Percentiles rank a stretch among this genome's conserved stretches.
These are phyloP conservation scores for Cheilosia urbana DNA, from an alignment of 2,888 invertebrate species.

Conservation along the genomic window DNA sequence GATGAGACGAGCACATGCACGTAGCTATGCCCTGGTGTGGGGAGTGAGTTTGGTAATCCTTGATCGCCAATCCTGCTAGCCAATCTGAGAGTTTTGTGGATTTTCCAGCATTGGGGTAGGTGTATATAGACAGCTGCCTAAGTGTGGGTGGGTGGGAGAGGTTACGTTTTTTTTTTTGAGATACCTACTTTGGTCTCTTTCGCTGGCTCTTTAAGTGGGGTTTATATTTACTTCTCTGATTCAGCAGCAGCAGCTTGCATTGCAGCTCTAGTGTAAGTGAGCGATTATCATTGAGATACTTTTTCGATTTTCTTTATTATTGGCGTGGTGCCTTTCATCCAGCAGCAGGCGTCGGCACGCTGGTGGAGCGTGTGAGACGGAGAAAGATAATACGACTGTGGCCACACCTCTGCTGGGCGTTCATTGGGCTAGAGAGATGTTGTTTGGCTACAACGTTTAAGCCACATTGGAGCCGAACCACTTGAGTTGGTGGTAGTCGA, in stretches of 20 bases:
- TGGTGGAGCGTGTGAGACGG: constrained; percentile 72
- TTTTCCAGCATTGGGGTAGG: constrained; percentile 17
- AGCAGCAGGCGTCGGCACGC: constrained; percentile 3
- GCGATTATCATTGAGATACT: constrained; percentile 72
- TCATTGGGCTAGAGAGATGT: constrained; percentile 76
- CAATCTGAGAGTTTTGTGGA: constrained; percentile 64
- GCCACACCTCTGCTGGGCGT: constrained; percentile 77
- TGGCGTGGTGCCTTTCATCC: constrained; percentile 4
- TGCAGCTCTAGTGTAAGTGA: constrained; percentile 68
- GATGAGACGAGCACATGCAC: constrained; percentile 47
- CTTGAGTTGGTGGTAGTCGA: constrained; percentile 56
- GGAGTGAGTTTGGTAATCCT: constrained; percentile 61
- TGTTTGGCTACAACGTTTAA: constrained; percentile 60
- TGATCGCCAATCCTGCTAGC: constrained; percentile 75
- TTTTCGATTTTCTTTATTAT: constrained; percentile 64
- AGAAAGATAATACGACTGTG: constrained; percentile 71
- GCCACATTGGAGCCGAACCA: constrained; percentile 65
- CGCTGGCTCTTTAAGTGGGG: constrained; percentile 6
- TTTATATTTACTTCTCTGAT: constrained; percentile 22
- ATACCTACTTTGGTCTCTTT: constrained; percentile 58
- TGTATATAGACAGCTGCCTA: constrained; percentile 2
- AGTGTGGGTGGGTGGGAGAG: constrained; percentile 39
- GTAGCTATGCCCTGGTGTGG: not conserved
- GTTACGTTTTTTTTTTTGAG: constrained; percentile 33
- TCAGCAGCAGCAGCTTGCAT: not conserved